Conservation (phyloP, 2,888 invertebrate genomes). For the Mesoligia furuncula region DNA sequence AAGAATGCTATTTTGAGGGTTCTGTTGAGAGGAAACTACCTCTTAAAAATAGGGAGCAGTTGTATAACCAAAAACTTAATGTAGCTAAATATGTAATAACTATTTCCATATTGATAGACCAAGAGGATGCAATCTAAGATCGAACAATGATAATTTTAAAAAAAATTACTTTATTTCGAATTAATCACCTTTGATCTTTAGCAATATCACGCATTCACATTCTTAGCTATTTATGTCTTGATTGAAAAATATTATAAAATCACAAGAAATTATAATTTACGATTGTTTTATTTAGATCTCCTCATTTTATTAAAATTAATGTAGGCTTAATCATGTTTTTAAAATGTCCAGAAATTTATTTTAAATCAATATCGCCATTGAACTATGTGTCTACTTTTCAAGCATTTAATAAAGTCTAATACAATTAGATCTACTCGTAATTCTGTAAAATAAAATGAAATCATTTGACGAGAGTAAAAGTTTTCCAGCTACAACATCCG, state of each 20-base stretch:
- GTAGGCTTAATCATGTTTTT: conserved; percentile 23
- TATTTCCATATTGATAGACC: background rate
- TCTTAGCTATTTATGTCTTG: background rate
- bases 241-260: background rate
- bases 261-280: background rate
- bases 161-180: background rate
- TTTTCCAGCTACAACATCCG: background rate
- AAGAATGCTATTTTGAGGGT: background rate
- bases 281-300: background rate
- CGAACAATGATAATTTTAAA: too few relatives aligned
- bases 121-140: background rate
- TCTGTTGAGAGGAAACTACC: background rate
- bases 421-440: too few relatives aligned
- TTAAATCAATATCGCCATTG: background rate
- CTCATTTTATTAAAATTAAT: conserved; percentile 25
- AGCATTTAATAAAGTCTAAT: background rate
- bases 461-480: background rate
- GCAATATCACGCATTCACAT: background rate
- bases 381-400: background rate
- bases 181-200: background rate
- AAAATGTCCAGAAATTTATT: conserved; percentile 7
- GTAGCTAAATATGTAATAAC: background rate
- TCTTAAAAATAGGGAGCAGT: too few relatives aligned
- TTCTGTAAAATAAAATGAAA: background rate
- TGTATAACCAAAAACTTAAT: background rate